These are phyloP conservation scores for Cantharis lateralis DNA, from an alignment of 2,888 invertebrate species.

Conservation along the genomic window DNA sequence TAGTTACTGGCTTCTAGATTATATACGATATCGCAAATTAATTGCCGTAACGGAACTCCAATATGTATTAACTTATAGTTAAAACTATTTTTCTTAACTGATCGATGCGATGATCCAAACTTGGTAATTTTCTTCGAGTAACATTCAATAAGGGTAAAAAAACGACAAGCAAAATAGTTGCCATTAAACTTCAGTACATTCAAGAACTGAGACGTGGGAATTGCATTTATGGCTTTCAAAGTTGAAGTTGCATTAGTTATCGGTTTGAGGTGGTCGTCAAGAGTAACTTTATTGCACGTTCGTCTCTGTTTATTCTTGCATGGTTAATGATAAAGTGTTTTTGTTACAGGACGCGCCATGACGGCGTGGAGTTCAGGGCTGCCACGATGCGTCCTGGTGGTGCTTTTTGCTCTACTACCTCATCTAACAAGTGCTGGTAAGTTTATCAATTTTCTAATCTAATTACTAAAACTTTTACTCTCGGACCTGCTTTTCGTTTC, in stretches of 20 bases:
- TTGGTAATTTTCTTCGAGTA: background rate
- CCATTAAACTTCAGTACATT: constrained; percentile 27
- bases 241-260: constrained; percentile 32
- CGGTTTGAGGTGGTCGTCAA: constrained; percentile 25
- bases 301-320: constrained; percentile 30
- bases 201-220: constrained; percentile 27
- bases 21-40: constrained; percentile 16
- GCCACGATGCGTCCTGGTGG: constrained; percentile 53
- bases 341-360: constrained; percentile 60
- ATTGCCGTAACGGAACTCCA: constrained; percentile 10
- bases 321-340: constrained; percentile 36
- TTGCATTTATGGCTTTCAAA: constrained; percentile 27
- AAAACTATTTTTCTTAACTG: background rate
- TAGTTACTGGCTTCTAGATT: constrained; percentile 7
- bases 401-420: constrained; percentile 42
- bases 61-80: background rate
- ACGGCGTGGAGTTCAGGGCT: constrained; percentile 61
- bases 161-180: constrained; percentile 11
- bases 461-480: background rate
- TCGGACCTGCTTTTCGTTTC: background rate
- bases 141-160: constrained; percentile 3
- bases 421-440: constrained; percentile 49
- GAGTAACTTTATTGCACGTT: constrained; percentile 28
- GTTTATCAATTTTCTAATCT: constrained; percentile 32
- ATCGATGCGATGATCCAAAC: background rate